phyloP scores from a whole-genome alignment of 2,888 invertebrate genomes.

The Sarcophaga carnaria region DNA sequence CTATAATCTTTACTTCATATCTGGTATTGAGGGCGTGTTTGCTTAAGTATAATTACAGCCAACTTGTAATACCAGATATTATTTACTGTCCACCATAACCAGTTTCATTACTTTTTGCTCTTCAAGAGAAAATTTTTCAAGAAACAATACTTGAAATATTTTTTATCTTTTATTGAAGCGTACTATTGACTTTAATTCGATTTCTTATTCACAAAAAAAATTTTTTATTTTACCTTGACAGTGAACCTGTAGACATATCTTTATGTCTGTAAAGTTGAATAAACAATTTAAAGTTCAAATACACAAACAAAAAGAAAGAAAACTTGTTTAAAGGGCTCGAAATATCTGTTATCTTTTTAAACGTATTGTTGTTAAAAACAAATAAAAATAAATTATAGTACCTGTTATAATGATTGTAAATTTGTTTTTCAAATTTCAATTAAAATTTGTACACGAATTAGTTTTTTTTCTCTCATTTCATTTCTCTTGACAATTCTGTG shows the following conservation, averaged over 20 bases:
- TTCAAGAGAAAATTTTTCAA: constrained; percentile 15
- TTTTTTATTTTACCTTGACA: constrained; percentile 49
- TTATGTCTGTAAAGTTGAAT: not conserved
- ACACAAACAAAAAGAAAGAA: not conserved
- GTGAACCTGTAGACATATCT: constrained; percentile 51
- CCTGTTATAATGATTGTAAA: no score
- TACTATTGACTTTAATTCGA: constrained; percentile 14
- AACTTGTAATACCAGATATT: not conserved
- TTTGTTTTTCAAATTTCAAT: no score
- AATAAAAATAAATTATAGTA: not conserved
- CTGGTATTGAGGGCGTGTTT: not conserved
- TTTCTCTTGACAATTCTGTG: no score
- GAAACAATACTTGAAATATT: not conserved
- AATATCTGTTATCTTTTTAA: not conserved
- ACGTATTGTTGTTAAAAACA: not conserved
- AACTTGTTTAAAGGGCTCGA: constrained; percentile 21
- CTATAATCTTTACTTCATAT: not conserved
- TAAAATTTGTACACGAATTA: no score
- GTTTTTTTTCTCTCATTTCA: no score
- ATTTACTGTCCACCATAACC: constrained; percentile 22
- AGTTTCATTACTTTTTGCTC: constrained; percentile 20
- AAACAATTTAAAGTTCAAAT: not conserved
- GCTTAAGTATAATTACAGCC: not conserved
- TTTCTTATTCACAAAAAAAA: not conserved
- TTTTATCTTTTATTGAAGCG: constrained; percentile 3